Base-by-base conservation (phyloP, 2,888 invertebrate genomes). In the Heterodera filipjevi region DNA sequence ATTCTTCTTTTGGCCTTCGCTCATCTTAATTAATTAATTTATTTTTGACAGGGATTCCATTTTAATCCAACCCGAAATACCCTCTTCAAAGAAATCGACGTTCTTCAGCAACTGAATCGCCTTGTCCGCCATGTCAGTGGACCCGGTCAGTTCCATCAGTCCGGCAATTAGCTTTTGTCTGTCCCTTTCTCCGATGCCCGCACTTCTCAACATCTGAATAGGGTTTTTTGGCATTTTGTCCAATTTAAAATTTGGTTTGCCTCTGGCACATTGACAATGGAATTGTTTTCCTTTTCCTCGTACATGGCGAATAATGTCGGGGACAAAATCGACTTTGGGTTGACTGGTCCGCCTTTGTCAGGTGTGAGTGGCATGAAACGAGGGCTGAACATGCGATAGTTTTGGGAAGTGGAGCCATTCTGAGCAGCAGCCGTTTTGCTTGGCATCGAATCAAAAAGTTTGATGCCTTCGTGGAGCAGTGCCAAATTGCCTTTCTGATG, bases 291-390 rank as follows among this genome's bases (percentile, higher is more conserved):
- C 19, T 66, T 71, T 30, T 77, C 81, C 44, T 81, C 76, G 46
- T 81, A 81, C 81, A 81, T 59, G 33, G 81, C 81, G 59, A 81
- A 71, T 33, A 81, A 53, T 5, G 66, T 81, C n/a, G 81, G 81
- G 2, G 81, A 82, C 39, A 81, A 35, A 27, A 81, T 19, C 22
- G 71, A 72, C 39, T 82, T 66, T 3, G 68, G 76, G 22, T 71
- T 53, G 33, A 68, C 70, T 1, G 77, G 75, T 30, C 75, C 75
- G 66, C 75, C 75, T 30, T 75, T 71, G 44, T 77, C 77, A 30
- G 79, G 80, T 53, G 73, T 74, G 14, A 80, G 66, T 19, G 80
- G 79, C 81, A 81, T 81, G 46, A 81, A 81, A 16, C 81, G 70
- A 0, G 81, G 81, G 74, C 81, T 81, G 44, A 81, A 73, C 53